Percentiles rank a stretch among this genome's conserved stretches.
Conservation (phyloP, 2,888 invertebrate species). For the Coleophora deauratella region DNA sequence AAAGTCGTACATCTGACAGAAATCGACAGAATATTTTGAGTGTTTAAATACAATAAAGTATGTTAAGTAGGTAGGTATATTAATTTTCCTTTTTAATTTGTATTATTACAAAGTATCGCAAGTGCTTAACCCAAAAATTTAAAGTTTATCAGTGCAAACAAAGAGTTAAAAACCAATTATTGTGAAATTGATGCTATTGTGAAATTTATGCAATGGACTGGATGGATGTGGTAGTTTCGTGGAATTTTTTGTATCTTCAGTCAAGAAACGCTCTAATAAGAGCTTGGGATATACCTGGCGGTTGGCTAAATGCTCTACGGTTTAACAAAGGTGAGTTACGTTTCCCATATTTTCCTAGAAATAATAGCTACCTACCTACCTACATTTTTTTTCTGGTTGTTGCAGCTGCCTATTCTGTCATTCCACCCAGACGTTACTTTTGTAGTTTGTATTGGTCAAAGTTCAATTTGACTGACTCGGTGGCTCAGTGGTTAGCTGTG, state of each 20-base stretch:
- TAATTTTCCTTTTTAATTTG: no score
- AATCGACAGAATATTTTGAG: background rate
- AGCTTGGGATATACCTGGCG: constrained; percentile 45
- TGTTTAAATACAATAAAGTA: no score
- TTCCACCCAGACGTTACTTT: background rate
- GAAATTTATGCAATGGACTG: constrained; percentile 20
- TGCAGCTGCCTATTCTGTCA: background rate
- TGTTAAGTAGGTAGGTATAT: no score
- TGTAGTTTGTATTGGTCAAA: background rate
- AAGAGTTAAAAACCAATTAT: no score
- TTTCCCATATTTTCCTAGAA: no score
- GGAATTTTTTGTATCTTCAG: constrained; percentile 36
- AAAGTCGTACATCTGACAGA: background rate
- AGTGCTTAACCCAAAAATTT: no score
- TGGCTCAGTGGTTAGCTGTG: no score
- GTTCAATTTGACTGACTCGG: no score
- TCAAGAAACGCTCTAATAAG: constrained; percentile 48
- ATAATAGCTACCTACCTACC: background rate
- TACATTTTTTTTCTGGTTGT: background rate
- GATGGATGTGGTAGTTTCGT: constrained; percentile 21
- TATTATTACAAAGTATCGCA: no score
- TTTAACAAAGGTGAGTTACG: background rate
- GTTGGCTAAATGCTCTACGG: constrained; percentile 31
- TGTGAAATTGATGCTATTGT: no score
- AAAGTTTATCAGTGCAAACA: no score